Evolutionary conservation across 2,797 vertebrate genomes (phyloP), one percentile per base, ranked within the genome.

Genomic region (Leptodactylus fallax): DNA sequence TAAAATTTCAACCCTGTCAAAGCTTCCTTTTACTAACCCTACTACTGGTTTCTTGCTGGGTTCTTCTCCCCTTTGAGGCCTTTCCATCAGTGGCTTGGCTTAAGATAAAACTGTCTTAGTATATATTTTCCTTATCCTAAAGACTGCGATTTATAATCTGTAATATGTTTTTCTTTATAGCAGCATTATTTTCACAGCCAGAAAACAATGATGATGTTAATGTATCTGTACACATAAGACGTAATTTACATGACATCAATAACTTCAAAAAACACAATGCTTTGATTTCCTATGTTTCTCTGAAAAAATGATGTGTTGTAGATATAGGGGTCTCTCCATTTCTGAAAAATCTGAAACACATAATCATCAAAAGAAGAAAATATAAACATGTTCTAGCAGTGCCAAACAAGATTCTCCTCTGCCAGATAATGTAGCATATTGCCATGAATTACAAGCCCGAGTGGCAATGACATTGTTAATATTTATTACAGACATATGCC

Each of bases 401-500:
- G 71, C 78, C 83, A 82, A 74, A 65, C 14, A 65, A 71, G 49
- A 58, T 36, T 69, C 82, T 63, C 45, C 77, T 85, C 77, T 36
- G 10, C 21, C 17, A 65, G 56, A 80, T 51, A 86, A 71, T 36
- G 72, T 61, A 83, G 71, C 88, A 87, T 83, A 87, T 83, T 83
- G 88, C 80, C 25, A 47, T 89, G 85, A 89, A 87, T 86, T 89
- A 89, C 85, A 79, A 86, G 81, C 63, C n/a, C 85, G 53, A 63
- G 85, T 83, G 88, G 88, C 88, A 87, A 85, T 86, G 88, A 89
- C 88, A 85, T 83, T 86, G 88, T 89, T 89, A 86, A 87, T 89
- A 89, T 89, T 89, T 89, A 89, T 89, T 89, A 87, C 88, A 89
- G 88, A 89, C 88, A 89, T 89, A 89, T 89, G 88, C 88, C 88